Evolutionary conservation across 2,888 invertebrate species (phyloP), one percentile per base, ranked within the genome.

Genomic region (Altica lythri): DNA sequence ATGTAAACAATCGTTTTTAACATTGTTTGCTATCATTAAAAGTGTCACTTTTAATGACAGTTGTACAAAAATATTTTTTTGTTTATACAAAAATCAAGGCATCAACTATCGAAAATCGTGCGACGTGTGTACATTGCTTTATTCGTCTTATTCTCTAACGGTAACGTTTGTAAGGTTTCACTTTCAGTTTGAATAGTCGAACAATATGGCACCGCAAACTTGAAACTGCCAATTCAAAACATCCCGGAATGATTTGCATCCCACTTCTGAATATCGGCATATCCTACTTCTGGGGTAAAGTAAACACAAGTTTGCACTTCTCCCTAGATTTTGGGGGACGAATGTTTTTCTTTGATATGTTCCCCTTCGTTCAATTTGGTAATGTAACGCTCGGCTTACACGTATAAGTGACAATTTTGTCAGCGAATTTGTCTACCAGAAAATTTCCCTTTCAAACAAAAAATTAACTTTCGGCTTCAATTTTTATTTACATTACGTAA

Each of bases 311-410:
- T 34, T 8, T 6, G 34, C 34, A 34, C 34, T 14, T 34, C 8
- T 9, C 27, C 27, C 9, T 27, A 27, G 2, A 27, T 4, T 27
- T 27, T n/a, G n/a, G 16, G 14, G 14, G 14, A 9, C 34, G 16
- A 8, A 27, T 16, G 18, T 46, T 59, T 59, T 59, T 40, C 53
- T 55, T 52, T 53, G 53, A 53, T 53, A 53, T 13, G 43, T 51
- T 46, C 42, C 54, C 60, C 56, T 43, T 54, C 51, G 54, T 55
- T 50, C 62, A 63, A 63, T 61, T 63, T 60, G 43, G 52, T 60
- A 62, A 62, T 62, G 60, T 59, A 54, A 57, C 51, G 57, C 61
- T 48, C 43, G 44, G 45, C 53, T 55, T 53, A 25, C 50, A 46
- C 43, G 48, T 50, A 48, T 56, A 59, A 59, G 53, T 59, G 55